A percentile compares a stretch with the other conserved stretches of the same genome.
Conservation (phyloP, 2,888 invertebrate genomes). For the Leistus spinibarbis region DNA sequence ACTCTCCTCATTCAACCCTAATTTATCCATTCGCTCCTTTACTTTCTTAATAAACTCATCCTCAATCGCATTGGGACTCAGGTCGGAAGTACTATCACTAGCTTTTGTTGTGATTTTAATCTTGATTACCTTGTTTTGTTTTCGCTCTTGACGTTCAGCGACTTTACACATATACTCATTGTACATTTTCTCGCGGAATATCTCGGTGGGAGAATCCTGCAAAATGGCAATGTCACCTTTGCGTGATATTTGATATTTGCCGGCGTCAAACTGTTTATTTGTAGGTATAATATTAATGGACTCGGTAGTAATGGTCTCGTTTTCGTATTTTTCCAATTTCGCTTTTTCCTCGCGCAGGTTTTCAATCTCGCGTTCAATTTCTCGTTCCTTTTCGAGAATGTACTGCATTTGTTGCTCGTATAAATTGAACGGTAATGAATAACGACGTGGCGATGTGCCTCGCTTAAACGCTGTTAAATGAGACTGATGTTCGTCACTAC, state of each 20-base stretch:
- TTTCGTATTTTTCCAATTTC: constrained; percentile 43
- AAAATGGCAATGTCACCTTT: constrained; percentile 59
- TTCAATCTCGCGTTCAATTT: constrained; percentile 69
- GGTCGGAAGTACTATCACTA: constrained; percentile 46
- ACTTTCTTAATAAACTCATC: constrained; percentile 80
- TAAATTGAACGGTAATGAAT: constrained; percentile 70
- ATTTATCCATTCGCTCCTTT: constrained; percentile 71
- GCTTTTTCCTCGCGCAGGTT: constrained; percentile 66
- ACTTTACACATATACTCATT: constrained; percentile 82
- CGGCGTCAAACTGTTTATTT: constrained; percentile 47
- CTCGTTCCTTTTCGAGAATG: constrained; percentile 70
- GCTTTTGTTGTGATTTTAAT: constrained; percentile 62
- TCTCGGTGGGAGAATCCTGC: constrained; percentile 63
- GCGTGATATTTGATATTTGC: constrained; percentile 58
- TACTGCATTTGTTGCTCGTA: constrained; percentile 69
- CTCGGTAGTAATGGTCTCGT: neutral
- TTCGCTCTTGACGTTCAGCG: constrained; percentile 77
- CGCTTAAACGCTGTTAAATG: neutral
- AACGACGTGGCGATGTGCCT: constrained; percentile 52
- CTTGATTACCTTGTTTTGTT: constrained; percentile 80
- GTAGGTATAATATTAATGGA: neutral
- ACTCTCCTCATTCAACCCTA: constrained; percentile 69
- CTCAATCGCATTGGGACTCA: constrained; percentile 63
- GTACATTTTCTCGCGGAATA: constrained; percentile 81
- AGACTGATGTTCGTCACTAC: constrained; percentile 1